Base-by-base conservation (phyloP, 2,113 vertebrate genomes). In the Tychaedon coryphoeus region DNA sequence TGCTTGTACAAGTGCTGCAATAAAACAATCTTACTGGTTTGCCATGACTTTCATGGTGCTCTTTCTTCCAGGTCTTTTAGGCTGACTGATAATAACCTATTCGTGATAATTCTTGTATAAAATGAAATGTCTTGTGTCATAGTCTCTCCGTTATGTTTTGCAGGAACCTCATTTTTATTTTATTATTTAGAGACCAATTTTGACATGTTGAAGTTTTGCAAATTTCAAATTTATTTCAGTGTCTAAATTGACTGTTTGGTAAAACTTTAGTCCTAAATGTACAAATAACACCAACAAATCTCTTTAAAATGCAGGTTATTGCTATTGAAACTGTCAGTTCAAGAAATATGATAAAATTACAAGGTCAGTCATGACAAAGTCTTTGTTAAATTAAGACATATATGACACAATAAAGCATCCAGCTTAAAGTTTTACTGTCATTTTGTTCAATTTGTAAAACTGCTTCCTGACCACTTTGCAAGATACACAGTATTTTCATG, bases 341-440 rank as follows among this genome's bases (percentile, higher is more conserved):
- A 4, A 93, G 82, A 90, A 93, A 71, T 86, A 43, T 43, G 43
- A 3, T 71, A 71, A 81, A 78, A 84, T 93, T 92, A 42, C 34
- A 86, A 86, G 64, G 56, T 90, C 51, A 92, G 0, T 86, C 43
- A 12, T 88, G 82, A 71, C 75, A 95, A 76, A 88, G 75, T 18
- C 51, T 77, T 93, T 95, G 51, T 77, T 93, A 93, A 93, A 64
- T 53, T 19, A 90, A 90, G 90, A 64, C 67, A 29, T 53, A 28
- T 40, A 43, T 90, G 78, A 79, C 40, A 83, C 34, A 71, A 20
- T 79, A 77, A 92, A 53, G 18, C 43, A 83, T 80, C 48, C 64
- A 93, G 40, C 74, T 31, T 60, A 33, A 83, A 77, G 33, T 78
- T 92, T 91, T 91, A 19, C 31, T 74, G 75, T 66, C 19, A 29